These are phyloP conservation scores for Scolopax bukidnonensis DNA, from an alignment of 2,797 vertebrate genomes.

Conservation along the genomic window DNA sequence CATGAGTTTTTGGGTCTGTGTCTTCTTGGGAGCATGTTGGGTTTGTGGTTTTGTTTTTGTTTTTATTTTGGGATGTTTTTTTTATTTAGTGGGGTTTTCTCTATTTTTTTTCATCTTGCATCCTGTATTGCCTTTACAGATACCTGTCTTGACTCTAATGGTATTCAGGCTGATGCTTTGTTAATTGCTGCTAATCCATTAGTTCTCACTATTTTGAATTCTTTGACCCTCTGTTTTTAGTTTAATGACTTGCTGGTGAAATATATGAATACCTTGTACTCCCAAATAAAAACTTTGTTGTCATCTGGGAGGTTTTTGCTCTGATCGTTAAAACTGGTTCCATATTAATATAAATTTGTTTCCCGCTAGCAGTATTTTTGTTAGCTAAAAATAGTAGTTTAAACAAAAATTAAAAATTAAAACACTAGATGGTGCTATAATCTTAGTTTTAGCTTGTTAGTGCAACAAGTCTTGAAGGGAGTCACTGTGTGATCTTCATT, in stretches of 20 bases:
- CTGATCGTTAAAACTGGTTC: neutral
- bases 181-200: neutral
- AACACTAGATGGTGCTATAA: conserved; percentile 81
- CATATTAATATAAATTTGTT: neutral
- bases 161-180: neutral
- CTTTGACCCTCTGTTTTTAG: neutral
- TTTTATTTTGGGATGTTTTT: neutral
- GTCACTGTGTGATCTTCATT: neutral
- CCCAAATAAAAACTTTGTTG: neutral
- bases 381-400: neutral
- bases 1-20: neutral
- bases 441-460: conserved; percentile 66
- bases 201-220: neutral
- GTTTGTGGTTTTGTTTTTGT: neutral
- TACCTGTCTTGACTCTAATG: neutral
- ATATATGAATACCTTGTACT: neutral
- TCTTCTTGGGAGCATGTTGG: fast-evolving
- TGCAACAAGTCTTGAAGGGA: neutral
- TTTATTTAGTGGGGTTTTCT: neutral
- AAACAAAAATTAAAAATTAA: neutral
- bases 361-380: neutral
- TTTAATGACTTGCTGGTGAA: neutral
- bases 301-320: neutral
- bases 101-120: neutral
- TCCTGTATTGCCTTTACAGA: neutral